phyloP scores from a whole-genome alignment of 2,113 vertebrate species.

The Elephantulus edwardii region DNA sequence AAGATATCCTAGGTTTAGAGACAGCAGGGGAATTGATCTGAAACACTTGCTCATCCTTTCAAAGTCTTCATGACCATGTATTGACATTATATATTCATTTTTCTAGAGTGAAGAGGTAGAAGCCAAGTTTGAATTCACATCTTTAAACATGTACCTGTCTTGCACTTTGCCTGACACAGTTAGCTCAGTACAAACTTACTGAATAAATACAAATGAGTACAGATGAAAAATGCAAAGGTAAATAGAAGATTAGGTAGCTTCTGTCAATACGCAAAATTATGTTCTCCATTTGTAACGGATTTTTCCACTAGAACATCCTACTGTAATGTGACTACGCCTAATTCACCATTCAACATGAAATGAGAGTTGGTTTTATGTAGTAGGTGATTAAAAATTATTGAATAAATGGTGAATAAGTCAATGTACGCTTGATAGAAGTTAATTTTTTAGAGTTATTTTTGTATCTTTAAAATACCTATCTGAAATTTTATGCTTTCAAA shows the following conservation, averaged over 20 bases:
- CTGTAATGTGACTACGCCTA: neutral
- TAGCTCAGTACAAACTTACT: neutral
- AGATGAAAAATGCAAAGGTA: neutral
- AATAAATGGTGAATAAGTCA: neutral
- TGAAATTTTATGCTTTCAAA: too few species aligned
- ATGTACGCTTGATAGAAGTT: neutral
- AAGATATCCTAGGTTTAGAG: neutral
- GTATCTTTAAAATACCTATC: neutral
- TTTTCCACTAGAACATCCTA: neutral
- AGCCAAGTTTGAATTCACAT: neutral
- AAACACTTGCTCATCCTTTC: too few species aligned
- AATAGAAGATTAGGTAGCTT: neutral
- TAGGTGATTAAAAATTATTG: neutral
- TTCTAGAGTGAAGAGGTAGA: neutral
- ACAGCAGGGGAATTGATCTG: fast-evolving
- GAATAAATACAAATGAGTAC: neutral
- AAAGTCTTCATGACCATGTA: neutral
- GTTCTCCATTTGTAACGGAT: neutral
- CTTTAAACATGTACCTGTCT: neutral
- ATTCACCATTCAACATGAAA: neutral
- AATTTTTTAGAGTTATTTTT: neutral
- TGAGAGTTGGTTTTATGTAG: neutral
- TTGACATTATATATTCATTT: neutral
- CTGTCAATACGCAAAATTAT: neutral
- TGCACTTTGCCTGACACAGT: neutral